phyloP scores from a whole-genome alignment of 2,797 vertebrate genomes.

The Sternotherus odoratus region DNA sequence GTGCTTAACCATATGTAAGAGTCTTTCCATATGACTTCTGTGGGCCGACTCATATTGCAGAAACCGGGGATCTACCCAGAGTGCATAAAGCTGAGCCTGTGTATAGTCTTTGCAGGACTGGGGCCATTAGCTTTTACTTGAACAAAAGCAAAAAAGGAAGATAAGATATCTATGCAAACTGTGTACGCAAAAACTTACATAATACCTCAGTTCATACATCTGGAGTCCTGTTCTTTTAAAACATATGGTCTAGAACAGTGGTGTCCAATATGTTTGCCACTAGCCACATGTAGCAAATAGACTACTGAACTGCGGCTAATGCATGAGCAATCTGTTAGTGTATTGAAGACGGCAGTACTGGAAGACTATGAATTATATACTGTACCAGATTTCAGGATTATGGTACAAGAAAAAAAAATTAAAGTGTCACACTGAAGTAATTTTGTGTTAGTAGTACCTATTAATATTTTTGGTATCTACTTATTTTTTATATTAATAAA shows the following conservation, averaged over 20 bases:
- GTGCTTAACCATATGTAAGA: background rate
- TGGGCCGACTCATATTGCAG: background rate
- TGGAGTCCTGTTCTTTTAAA: conserved; percentile 39
- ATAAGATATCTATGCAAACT: background rate
- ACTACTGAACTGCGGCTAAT: too few relatives aligned
- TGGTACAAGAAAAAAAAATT: too few relatives aligned
- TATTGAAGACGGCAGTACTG: too few relatives aligned
- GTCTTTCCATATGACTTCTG: background rate
- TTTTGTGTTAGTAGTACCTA: too few relatives aligned
- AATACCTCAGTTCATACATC: background rate
- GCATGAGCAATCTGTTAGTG: too few relatives aligned
- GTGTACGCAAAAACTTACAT: background rate
- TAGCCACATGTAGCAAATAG: too few relatives aligned
- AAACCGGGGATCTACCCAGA: background rate
- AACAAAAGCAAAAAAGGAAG: background rate
- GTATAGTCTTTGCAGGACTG: background rate
- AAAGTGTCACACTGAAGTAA: too few relatives aligned
- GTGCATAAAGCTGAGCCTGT: background rate
- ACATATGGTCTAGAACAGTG: conserved; percentile 35
- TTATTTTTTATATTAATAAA: too few relatives aligned
- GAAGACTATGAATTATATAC: too few relatives aligned
- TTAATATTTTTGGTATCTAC: too few relatives aligned
- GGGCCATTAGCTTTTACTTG: background rate
- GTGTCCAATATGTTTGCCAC: too few relatives aligned
- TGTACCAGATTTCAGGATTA: too few relatives aligned